A percentile compares a stretch with the other conserved stretches of the same genome.
Conservation (phyloP, 1,140 invertebrate species). For the Atta cephalotes region DNA sequence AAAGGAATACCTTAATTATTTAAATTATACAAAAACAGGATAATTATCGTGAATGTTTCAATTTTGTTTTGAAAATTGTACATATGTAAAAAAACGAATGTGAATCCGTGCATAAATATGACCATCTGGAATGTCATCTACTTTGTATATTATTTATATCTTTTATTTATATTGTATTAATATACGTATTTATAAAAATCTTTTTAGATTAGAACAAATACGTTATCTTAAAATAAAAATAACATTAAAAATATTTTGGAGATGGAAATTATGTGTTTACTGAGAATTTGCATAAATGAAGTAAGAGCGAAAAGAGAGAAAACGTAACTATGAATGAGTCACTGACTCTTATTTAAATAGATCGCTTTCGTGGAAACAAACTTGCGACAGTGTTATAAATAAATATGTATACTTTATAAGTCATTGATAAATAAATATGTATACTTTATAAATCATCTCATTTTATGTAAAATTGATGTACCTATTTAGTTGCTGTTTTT, state of each 20-base stretch:
- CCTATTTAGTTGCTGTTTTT: conserved; percentile 11
- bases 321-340: conserved; percentile 67
- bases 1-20: not conserved
- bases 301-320: conserved; percentile 16
- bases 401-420: conserved; percentile 18
- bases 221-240: not conserved
- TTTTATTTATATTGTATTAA: conserved; percentile 38
- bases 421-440: conserved; percentile 44
- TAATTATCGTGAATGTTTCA: not conserved
- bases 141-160: not conserved
- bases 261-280: not conserved
- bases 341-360: conserved; percentile 44
- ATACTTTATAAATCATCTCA: not conserved
- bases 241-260: not conserved
- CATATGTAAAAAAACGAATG: not conserved
- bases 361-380: conserved; percentile 40
- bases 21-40: not conserved
- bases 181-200: not conserved
- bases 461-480: not conserved
- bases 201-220: not conserved
- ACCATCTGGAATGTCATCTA: not conserved
- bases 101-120: conserved; percentile 1
- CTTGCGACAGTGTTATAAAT: conserved; percentile 54
- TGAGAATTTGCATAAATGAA: conserved; percentile 7
- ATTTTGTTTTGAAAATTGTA: not conserved